phyloP scores from a whole-genome alignment of 2,888 invertebrate genomes.

The Thecophora atra region DNA sequence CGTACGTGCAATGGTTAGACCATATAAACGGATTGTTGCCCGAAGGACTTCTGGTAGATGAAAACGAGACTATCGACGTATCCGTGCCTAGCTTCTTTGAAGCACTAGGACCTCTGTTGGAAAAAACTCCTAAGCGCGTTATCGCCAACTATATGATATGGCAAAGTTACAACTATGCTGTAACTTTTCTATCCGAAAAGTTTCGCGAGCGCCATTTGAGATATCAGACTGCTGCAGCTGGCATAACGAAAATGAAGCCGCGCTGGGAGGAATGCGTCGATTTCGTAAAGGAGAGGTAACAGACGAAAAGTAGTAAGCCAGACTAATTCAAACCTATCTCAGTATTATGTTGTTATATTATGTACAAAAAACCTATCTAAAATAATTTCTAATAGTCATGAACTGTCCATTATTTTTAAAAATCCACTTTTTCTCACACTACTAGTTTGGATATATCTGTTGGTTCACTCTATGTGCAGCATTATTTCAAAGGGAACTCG shows the following conservation, averaged over 20 bases:
- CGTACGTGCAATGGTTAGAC: constrained; percentile 70
- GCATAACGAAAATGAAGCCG: constrained; percentile 84
- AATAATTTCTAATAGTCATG: constrained; percentile 5
- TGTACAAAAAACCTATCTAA: background rate
- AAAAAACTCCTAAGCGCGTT: constrained; percentile 71
- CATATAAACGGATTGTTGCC: constrained; percentile 86
- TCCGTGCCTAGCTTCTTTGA: constrained; percentile 86
- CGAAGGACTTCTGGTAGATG: constrained; percentile 70
- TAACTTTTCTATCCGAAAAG: constrained; percentile 82
- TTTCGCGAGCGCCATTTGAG: constrained; percentile 81
- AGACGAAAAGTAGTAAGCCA: background rate
- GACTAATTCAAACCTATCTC: background rate
- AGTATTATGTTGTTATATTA: background rate
- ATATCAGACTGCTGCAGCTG: constrained; percentile 83
- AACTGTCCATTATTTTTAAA: background rate
- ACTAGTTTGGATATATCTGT: constrained; percentile 77
- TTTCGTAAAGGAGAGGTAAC: constrained; percentile 78
- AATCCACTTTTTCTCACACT: background rate
- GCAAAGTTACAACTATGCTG: constrained; percentile 84
- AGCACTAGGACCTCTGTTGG: constrained; percentile 73
- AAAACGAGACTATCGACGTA: constrained; percentile 82
- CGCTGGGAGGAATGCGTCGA: constrained; percentile 94
- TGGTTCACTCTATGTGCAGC: constrained; percentile 86
- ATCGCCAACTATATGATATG: constrained; percentile 94
- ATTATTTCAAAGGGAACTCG: constrained; percentile 87